These are phyloP conservation scores for Gallinago paraguaiae DNA, from an alignment of 2,113 vertebrate genomes.

Conservation along the genomic window DNA sequence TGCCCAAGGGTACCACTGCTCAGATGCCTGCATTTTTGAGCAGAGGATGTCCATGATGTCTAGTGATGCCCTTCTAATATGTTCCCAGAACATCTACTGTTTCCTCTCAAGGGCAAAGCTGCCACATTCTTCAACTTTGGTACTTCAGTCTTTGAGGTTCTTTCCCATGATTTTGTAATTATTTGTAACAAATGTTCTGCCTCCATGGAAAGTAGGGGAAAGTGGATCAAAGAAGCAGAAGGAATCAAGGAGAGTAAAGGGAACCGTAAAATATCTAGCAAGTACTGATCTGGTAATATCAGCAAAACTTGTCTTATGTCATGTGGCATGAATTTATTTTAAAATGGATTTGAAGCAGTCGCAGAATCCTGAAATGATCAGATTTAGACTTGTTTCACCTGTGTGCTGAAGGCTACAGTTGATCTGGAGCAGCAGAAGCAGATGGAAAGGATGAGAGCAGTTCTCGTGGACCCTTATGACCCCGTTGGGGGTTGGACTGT, in stretches of 20 bases:
- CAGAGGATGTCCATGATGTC: neutral
- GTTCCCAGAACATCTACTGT: neutral
- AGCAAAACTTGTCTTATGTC: neutral
- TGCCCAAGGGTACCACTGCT: neutral
- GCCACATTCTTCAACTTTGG: neutral
- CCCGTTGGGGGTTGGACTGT: fast-evolving
- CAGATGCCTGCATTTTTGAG: neutral
- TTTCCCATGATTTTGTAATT: neutral
- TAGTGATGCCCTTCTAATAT: neutral
- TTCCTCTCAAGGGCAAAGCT: neutral
- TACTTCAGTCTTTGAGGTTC: neutral
- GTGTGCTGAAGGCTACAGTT: neutral
- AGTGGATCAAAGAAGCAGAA: neutral
- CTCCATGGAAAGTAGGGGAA: neutral
- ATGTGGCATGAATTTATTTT: neutral
- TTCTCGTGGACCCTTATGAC: neutral
- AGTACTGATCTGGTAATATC: neutral
- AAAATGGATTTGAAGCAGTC: neutral
- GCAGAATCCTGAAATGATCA: neutral
- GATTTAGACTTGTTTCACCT: neutral
- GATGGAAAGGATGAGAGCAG: neutral
- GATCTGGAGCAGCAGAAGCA: neutral
- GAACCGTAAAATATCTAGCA: neutral
- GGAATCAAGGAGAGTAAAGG: neutral
- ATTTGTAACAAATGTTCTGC: neutral